Percentiles rank a stretch among this genome's conserved stretches.
Conservation (phyloP, 2,888 invertebrate genomes). For the Drosophila affinis region DNA sequence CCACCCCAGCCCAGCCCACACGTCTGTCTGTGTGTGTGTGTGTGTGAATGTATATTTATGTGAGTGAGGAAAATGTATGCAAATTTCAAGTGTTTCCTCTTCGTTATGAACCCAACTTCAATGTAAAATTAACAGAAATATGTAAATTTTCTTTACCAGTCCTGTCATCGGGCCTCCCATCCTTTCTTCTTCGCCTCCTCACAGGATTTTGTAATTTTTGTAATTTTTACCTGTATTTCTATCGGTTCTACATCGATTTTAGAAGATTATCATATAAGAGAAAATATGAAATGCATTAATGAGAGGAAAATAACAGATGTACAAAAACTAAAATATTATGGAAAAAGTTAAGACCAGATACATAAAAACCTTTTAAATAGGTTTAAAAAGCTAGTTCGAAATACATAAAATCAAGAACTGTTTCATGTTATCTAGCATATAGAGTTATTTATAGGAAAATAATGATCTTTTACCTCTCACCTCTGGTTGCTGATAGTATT, state of each 20-base stretch:
- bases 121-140: conserved; percentile 82
- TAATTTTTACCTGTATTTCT: not conserved
- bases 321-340: too few relatives aligned
- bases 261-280: not conserved
- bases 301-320: not conserved
- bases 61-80: conserved; percentile 75
- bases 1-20: conserved; percentile 2
- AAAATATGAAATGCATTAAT: not conserved
- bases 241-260: not conserved
- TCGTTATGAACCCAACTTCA: conserved; percentile 81
- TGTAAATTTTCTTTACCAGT: conserved; percentile 80
- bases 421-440: too few relatives aligned
- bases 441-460: too few relatives aligned
- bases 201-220: not conserved
- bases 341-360: too few relatives aligned
- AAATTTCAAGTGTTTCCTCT: conserved; percentile 83
- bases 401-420: too few relatives aligned
- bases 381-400: too few relatives aligned
- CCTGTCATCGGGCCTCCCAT: conserved; percentile 53
- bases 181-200: not conserved
- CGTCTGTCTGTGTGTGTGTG: conserved; percentile 15
- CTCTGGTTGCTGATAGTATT: too few relatives aligned
- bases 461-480: too few relatives aligned
- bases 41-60: conserved; percentile 28
- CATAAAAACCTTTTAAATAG: too few relatives aligned